Conservation (phyloP, 2,113 vertebrate species). For the Dasyornis broadbenti region DNA sequence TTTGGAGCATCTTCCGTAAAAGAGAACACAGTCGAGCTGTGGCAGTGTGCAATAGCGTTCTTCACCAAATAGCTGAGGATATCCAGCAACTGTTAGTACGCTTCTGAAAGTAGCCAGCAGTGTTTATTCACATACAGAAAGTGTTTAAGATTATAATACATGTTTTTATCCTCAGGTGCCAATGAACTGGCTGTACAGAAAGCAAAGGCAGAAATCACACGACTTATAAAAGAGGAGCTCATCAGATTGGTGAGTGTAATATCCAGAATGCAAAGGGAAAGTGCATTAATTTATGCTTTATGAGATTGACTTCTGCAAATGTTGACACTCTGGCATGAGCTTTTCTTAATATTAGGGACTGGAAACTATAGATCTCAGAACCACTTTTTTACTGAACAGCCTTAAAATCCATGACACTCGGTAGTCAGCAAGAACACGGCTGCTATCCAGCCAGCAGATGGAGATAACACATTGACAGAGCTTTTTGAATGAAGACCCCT, state of each 20-base stretch:
- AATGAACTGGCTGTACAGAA: conserved; percentile 98
- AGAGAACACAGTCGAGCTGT: background rate
- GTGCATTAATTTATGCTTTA: background rate
- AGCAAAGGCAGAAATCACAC: conserved; percentile 97
- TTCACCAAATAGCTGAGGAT: background rate
- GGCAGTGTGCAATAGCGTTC: background rate
- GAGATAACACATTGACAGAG: background rate
- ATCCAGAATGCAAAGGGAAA: background rate
- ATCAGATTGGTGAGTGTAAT: conserved; percentile 90
- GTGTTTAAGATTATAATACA: background rate
- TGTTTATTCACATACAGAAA: background rate
- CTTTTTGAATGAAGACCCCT: background rate
- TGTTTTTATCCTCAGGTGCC: conserved; percentile 78
- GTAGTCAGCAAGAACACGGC: background rate
- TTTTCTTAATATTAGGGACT: background rate
- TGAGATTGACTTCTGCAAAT: background rate
- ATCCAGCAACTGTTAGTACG: background rate
- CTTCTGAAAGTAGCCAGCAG: background rate
- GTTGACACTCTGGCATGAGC: background rate
- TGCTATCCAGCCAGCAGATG: conserved; percentile 33
- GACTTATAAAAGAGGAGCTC: conserved; percentile 97
- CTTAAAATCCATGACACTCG: background rate
- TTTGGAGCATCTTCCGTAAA: background rate
- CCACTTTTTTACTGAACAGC: background rate
- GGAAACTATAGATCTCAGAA: background rate